Conservation (phyloP, 53 echinoderm and acorn worm genomes). For the Holothuria leucospilota region DNA sequence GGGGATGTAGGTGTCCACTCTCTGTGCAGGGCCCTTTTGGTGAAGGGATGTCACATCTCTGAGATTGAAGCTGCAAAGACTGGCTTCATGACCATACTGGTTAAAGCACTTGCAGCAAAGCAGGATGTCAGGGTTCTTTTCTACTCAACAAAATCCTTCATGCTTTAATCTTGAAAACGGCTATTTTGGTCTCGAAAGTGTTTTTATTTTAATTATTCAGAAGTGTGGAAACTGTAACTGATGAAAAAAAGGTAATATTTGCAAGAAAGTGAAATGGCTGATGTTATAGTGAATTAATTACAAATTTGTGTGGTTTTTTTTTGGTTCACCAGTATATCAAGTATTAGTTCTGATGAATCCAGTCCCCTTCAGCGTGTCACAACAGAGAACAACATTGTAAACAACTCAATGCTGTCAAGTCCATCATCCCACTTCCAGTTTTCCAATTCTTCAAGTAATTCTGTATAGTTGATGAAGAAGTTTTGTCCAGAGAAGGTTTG, state of each 20-base stretch:
- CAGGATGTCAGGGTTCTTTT: neutral
- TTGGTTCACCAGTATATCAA: conserved; percentile 73
- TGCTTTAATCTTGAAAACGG: neutral
- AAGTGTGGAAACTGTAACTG: neutral
- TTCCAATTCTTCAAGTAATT: conserved; percentile 50
- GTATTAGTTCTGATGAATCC: conserved; percentile 90
- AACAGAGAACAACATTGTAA: conserved; percentile 28
- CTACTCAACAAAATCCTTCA: neutral
- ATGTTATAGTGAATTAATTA: neutral
- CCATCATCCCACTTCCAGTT: conserved; percentile 60
- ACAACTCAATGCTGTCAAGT: conserved; percentile 46
- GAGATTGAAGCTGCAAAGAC: too few species aligned
- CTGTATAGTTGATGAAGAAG: neutral
- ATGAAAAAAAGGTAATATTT: neutral
- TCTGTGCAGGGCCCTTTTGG: too few species aligned
- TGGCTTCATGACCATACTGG: too few species aligned
- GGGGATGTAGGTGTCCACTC: too few species aligned
- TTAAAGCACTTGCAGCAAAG: too few species aligned
- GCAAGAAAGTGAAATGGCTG: neutral
- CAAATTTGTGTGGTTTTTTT: neutral
- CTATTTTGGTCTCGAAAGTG: too few species aligned
- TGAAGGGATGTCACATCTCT: too few species aligned
- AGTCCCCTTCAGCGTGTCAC: conserved; percentile 73
- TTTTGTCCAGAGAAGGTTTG: too few species aligned
- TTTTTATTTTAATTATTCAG: too few species aligned